Percentiles rank a stretch among this genome's conserved stretches.
phyloP scores from a whole-genome alignment of 2,888 invertebrate species.

The Tenodera sinensis region DNA sequence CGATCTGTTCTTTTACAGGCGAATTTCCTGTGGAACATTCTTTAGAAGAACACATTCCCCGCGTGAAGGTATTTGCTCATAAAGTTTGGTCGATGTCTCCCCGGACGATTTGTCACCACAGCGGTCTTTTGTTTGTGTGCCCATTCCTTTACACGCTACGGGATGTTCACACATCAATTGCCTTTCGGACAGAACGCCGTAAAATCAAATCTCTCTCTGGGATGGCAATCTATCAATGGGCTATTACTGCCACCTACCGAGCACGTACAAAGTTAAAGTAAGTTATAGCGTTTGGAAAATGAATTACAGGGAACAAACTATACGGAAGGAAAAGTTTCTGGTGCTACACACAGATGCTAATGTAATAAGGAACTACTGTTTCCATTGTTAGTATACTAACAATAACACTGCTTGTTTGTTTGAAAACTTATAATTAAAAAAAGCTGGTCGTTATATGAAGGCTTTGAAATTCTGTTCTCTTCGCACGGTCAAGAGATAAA shows the following conservation, averaged over 20 bases:
- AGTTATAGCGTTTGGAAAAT: too few relatives aligned
- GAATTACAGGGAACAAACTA: too few relatives aligned
- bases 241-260: background rate
- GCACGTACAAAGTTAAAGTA: too few relatives aligned
- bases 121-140: background rate
- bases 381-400: too few relatives aligned
- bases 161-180: background rate
- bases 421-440: too few relatives aligned
- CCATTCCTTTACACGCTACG: background rate
- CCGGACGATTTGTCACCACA: background rate
- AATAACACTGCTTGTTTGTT: too few relatives aligned
- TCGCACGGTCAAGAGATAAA: too few relatives aligned
- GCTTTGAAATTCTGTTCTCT: too few relatives aligned
- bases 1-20: background rate
- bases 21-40: background rate
- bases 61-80: background rate
- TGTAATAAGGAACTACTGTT: too few relatives aligned
- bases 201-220: background rate
- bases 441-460: too few relatives aligned
- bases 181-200: background rate
- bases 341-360: too few relatives aligned
- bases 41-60: background rate
- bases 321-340: too few relatives aligned
- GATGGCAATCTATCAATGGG: background rate
- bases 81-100: background rate